Evolutionary conservation across 2,797 vertebrate genomes (phyloP).

Genomic region (Sphaeramia orbicularis): DNA sequence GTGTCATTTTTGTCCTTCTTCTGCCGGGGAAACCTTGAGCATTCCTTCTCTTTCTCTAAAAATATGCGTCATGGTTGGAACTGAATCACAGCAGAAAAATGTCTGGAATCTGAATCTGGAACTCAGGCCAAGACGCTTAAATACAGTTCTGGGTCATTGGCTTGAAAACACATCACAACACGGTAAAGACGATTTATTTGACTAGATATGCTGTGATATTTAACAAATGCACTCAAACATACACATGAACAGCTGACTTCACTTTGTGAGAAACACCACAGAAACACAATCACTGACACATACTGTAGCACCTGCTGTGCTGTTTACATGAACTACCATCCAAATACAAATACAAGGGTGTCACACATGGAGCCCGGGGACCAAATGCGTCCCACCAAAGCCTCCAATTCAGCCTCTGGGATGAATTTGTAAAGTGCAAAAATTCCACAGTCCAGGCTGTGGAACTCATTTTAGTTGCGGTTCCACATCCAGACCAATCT

Average conservation of each 20-base stretch:
- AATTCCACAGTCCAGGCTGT: too few species aligned
- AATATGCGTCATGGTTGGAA: constrained; percentile 37
- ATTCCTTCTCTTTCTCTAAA: constrained; percentile 45
- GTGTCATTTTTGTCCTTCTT: constrained; percentile 30
- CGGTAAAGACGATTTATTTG: neutral
- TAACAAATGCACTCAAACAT: neutral
- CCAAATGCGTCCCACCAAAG: too few species aligned
- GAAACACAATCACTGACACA: neutral
- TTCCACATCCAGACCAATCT: too few species aligned
- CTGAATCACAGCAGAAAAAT: constrained; percentile 45
- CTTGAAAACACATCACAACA: neutral
- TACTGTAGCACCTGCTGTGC: neutral
- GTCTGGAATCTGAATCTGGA: constrained; percentile 44
- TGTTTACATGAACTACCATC: constrained; percentile 8
- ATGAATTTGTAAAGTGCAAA: too few species aligned
- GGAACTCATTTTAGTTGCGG: too few species aligned
- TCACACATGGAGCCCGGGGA: too few species aligned
- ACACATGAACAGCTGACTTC: neutral
- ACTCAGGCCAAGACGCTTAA: neutral
- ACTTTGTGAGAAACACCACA: neutral
- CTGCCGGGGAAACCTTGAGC: constrained; percentile 43
- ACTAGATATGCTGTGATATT: neutral
- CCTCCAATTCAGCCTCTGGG: too few species aligned
- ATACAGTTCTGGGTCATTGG: constrained; percentile 11
- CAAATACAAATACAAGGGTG: neutral